Evolutionary conservation across 2,888 invertebrate species (phyloP), one percentile per base, ranked within the genome.

Genomic region (Myathropa florea): DNA sequence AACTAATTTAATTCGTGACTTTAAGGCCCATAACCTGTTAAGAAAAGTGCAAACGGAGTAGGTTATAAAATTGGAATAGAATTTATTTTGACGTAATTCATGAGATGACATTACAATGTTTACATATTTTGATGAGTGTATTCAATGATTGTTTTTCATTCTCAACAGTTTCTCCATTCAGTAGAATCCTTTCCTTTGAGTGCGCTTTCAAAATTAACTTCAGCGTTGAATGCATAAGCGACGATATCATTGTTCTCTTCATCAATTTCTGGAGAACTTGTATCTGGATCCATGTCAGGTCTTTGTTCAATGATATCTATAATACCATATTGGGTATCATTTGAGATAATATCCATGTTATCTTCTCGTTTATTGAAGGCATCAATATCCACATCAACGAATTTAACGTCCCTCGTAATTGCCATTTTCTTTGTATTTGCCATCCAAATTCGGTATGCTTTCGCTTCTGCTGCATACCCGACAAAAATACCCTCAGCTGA

Each of bases 371-470:
- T n/a, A 18, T 18, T 18, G 33, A 39, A n/a, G n/a, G 39, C 36
- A 36, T 36, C 36, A 36, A 12, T 39, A 39, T 39, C 39, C n/a
- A 39, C 39, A 39, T 64, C 23, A 24, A 64, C 12, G 30, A 67
- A 30, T n/a, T 3, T 55, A 2, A 65, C 67, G 46, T 76, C 76
- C 24, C 67, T 57, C 1, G 57, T 26, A 3, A 75, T 59, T 6
- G 24, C 10, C 33, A 75, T 75, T 59, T 75, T 75, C 26, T 39
- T 75, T 3, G 24, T 28, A n/a, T 26, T 26, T 59, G 57, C 59
- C 23, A 60, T 33, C 67, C 76, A 76, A 30, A 76, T 53, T 23
- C 76, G 30, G 36, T 67, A 76, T 21, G 76, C 68, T 53, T 61
- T 68, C 3, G 77, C 53, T 10, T 67, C 60, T 55, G 65, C 46